Conservation (phyloP, 2,113 vertebrate genomes). For the Dryoscopus gambensis region DNA sequence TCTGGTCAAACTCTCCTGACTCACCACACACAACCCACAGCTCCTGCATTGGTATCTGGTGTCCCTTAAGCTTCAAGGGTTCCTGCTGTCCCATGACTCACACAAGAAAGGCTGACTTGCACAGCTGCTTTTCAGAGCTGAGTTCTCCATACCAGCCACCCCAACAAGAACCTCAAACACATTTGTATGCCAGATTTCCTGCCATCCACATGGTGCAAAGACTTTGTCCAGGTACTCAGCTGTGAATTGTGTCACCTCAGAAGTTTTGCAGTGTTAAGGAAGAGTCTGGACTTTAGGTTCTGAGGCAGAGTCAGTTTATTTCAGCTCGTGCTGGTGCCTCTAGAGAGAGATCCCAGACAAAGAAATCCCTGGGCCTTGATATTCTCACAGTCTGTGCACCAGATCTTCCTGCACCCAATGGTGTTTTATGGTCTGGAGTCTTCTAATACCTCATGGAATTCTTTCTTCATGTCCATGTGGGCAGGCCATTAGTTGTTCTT, state of each 20-base stretch:
- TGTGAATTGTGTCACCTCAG: constrained; percentile 84
- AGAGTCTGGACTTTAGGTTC: background rate
- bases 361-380: background rate
- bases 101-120: constrained; percentile 76
- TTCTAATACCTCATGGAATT: background rate
- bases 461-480: background rate
- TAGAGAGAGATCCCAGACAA: background rate
- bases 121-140: constrained; percentile 79
- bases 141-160: constrained; percentile 78
- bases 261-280: constrained; percentile 78
- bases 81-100: constrained; percentile 70
- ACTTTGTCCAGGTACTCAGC: constrained; percentile 87
- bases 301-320: background rate
- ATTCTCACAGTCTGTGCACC: background rate
- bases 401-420: background rate
- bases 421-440: background rate
- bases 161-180: constrained; percentile 9
- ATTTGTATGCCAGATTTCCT: constrained; percentile 75
- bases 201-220: constrained; percentile 81
- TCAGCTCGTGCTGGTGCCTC: background rate
- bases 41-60: constrained; percentile 76
- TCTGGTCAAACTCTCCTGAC: constrained; percentile 84
- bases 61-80: constrained; percentile 80
- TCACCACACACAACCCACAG: constrained; percentile 81
- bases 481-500: background rate